phyloP scores from a whole-genome alignment of 37 sponge, comb jelly and placozoan species.

The Ianthella basta region DNA sequence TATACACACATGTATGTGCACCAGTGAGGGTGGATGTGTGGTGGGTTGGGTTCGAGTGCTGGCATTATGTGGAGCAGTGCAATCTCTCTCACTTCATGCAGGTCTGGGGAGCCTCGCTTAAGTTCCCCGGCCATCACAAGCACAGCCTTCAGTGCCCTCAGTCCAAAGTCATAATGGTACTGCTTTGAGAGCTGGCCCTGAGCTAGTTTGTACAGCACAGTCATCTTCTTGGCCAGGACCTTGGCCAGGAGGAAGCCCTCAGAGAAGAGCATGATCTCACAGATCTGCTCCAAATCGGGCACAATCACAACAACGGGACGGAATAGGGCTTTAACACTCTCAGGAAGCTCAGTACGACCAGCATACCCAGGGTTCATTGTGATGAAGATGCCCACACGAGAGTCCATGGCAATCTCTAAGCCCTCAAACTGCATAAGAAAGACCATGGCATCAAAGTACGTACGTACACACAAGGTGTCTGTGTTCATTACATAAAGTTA shows the following conservation, averaged over 20 bases:
- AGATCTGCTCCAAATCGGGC: conserved; percentile 97
- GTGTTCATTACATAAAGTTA: neutral
- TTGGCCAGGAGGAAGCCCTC: conserved; percentile 99
- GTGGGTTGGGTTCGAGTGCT: neutral
- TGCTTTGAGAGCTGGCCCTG: conserved; percentile 95
- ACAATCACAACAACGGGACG: conserved; percentile 99
- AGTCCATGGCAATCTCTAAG: conserved; percentile 92
- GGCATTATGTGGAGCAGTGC: too few species aligned
- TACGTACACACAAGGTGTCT: neutral
- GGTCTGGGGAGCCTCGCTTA: conserved; percentile 96
- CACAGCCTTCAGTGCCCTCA: conserved; percentile 99
- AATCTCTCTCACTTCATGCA: conserved; percentile 74
- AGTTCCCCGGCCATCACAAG: conserved; percentile 99
- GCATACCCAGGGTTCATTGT: conserved; percentile 99
- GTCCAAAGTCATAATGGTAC: conserved; percentile 99
- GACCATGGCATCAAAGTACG: neutral
- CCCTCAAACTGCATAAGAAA: conserved; percentile 89
- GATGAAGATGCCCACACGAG: conserved; percentile 97
- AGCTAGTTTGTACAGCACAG: conserved; percentile 97
- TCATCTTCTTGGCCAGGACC: conserved; percentile 99
- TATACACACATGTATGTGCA: neutral
- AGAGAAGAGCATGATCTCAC: conserved; percentile 99
- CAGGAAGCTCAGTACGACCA: conserved; percentile 99
- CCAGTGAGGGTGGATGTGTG: neutral
- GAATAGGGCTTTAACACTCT: conserved; percentile 99